Base-by-base conservation (phyloP, 2,888 invertebrate genomes). In the Melitaea athalia region DNA sequence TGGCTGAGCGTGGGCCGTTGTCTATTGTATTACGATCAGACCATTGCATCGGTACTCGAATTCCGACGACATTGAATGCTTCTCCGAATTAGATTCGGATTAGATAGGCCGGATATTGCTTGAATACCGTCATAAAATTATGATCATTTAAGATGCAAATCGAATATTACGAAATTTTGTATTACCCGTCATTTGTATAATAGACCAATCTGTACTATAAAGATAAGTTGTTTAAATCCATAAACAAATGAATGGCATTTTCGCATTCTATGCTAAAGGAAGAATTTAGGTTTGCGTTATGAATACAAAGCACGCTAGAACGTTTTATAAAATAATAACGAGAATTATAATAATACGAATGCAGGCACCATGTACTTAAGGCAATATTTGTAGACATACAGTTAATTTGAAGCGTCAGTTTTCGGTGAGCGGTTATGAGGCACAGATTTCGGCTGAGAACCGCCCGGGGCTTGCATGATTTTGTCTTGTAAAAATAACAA, bases 31-130 rank as follows among this genome's bases (percentile, higher is more conserved):
- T 83, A 81, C 80, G 79, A 85, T 85, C 82, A 81, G 69, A 85
- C 81, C 81, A 84, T 80, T 79, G 78, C 81, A 84, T 80, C 79
- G 78, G 80, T 80, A 82, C 81, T 81, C 82, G 80, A 80, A 81
- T 84, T 82, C 81, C 80, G 77, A 81, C 79, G 86, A 86, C 88
- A 88, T 88, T 87, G 86, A 87, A 86, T 79, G 80, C 81, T 88
- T 89, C 86, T 86, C 75, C 78, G 85, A 88, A 87, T 83, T 79
- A 81, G 81, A 85, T 86, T 84, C 80, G 79, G 79, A 78, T 84
- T 81, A 70, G 75, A 77, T 75, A 72, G 74, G 70, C 73, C 74
- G 74, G 74, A 74, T 74, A 73, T 73, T 74, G 68, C 70, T 62
- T 70, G 67, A 67, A 72, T 70, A 74, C 71, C 63, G 72, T 73